Evolutionary conservation across 1,140 invertebrate genomes (phyloP), one percentile per base, ranked within the genome.

Genomic region (Plutomurus gul): DNA sequence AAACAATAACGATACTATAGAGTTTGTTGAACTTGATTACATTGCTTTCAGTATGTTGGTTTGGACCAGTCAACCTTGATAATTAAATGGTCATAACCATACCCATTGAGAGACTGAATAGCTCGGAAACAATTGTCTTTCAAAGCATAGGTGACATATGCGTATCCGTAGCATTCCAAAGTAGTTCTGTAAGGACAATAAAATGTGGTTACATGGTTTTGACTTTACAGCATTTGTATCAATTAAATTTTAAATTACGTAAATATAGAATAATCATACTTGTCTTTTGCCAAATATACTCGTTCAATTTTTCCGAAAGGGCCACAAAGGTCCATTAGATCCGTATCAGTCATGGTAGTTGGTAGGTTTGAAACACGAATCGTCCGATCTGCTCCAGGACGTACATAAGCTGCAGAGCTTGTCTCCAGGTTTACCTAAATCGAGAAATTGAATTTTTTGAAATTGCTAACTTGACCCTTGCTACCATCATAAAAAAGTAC

Each of bases 31-130:
- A n/a, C n/a, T n/a, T n/a, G n/a, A n/a, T n/a, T n/a, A n/a, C n/a
- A n/a, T n/a, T n/a, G n/a, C n/a, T n/a, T n/a, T n/a, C n/a, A n/a
- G n/a, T 43, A 43, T n/a, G 89, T 91, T 37, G 93, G 93, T 88
- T 98, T 99, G 4, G 98, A 99, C 98, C 97, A 99, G 89, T 99
- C 98, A 20, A 98, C 98, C 87, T 92, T 97, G 13, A 99, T 88
- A 86, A 99, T 99, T 75, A 99, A 90, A 89, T 99, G 96, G 88
- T 99, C 96, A 87, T 99, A 99, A 79, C 97, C 97, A 88, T 95
- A 93, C 3, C 97, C 97, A 87, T 98, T 94, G 5, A 99, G 90
- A 51, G 90, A 90, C 76, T 91, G 87, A 84, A 99, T 98, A 78
- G 97, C 98, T 84, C 92, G 91, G 22, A 94, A 93, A 46, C 97